Conservation (phyloP, 2,797 vertebrate species). For the Tapera naevia region DNA sequence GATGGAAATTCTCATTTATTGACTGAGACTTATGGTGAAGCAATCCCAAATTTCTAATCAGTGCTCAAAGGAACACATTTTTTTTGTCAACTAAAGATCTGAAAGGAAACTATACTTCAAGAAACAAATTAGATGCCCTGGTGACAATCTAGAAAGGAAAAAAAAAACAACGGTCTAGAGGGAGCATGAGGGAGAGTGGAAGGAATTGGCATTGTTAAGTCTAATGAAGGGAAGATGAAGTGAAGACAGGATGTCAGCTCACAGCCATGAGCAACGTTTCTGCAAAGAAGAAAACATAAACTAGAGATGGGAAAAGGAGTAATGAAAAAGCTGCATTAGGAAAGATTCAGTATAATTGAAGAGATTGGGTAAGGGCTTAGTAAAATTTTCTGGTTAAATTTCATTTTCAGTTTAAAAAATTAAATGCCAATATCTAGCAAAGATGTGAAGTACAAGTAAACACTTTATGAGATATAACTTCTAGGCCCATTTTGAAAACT, state of each 20-base stretch:
- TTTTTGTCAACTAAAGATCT: no score
- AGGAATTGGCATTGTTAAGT: conserved; percentile 55
- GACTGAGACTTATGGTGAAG: no score
- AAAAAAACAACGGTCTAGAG: conserved; percentile 4
- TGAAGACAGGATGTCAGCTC: not conserved
- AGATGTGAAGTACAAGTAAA: not conserved
- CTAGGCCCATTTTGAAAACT: not conserved
- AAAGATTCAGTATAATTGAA: not conserved
- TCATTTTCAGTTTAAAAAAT: not conserved
- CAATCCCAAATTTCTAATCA: no score
- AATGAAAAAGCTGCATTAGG: not conserved
- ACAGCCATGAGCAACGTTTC: not conserved
- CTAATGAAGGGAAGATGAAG: not conserved
- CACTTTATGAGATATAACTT: not conserved
- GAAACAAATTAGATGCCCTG: not conserved
- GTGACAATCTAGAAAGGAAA: not conserved
- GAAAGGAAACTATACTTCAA: not conserved
- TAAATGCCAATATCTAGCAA: not conserved
- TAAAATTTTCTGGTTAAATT: not conserved
- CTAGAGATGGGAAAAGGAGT: not conserved
- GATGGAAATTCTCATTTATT: no score
- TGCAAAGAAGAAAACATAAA: not conserved
- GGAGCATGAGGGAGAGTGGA: not conserved
- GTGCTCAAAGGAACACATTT: no score
- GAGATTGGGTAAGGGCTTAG: not conserved